These are phyloP conservation scores for Nyctalus aviator DNA, from an alignment of 2,797 vertebrate genomes.

Conservation along the genomic window DNA sequence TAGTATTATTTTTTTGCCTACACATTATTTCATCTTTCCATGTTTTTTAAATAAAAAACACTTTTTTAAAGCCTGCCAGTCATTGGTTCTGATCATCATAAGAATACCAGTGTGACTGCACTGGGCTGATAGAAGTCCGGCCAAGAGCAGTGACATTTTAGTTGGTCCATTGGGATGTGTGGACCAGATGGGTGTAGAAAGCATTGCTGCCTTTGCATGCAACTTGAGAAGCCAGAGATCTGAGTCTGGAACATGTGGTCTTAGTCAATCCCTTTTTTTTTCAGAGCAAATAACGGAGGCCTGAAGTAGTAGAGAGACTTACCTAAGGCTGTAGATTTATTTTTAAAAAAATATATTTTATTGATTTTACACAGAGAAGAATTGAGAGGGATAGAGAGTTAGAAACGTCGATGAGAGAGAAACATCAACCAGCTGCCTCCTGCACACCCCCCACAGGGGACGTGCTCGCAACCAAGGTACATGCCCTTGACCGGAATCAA, in stretches of 20 bases:
- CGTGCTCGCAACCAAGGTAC: too few relatives aligned
- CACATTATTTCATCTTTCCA: not conserved
- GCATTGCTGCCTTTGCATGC: not conserved
- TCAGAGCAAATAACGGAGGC: not conserved
- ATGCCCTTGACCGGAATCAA: too few relatives aligned
- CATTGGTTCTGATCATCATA: not conserved
- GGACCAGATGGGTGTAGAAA: not conserved
- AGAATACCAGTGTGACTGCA: not conserved
- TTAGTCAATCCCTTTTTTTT: not conserved
- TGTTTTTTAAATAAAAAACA: not conserved
- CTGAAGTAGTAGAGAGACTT: not conserved
- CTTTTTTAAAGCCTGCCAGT: constrained; percentile 29
- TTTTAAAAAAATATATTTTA: too few relatives aligned
- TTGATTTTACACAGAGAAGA: too few relatives aligned
- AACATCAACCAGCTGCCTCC: too few relatives aligned
- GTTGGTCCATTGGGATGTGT: not conserved
- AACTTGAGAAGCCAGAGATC: not conserved
- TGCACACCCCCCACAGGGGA: too few relatives aligned
- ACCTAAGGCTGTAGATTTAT: not conserved
- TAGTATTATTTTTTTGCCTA: not conserved
- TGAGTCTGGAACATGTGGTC: not conserved
- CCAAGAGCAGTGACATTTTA: not conserved
- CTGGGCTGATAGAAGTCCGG: not conserved
- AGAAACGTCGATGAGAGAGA: too few relatives aligned
- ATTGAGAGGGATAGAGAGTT: too few relatives aligned